Evolutionary conservation across 2,797 vertebrate species (phyloP), one percentile per base, ranked within the genome.

Genomic region (Synaphobranchus kaupii): DNA sequence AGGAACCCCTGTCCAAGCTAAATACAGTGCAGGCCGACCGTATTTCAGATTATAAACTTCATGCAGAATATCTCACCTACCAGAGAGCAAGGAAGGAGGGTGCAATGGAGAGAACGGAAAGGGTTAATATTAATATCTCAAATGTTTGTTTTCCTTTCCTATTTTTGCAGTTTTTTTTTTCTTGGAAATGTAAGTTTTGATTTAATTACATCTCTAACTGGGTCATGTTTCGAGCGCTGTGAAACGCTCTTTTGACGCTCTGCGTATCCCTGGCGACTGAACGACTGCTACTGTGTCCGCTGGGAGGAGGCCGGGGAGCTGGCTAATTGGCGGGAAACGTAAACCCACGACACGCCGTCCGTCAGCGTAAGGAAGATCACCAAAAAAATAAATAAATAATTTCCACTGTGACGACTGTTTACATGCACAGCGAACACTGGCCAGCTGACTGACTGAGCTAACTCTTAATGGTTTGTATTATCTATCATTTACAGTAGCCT

Each of bases 61-160:
- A 94, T 92, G 91, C 87, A 90, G 90, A 94, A 93, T 91, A 91
- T 95, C 93, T 93, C 93, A 95, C 94, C 92, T 93, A 90, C 91
- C 87, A 87, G 12, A 60, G 13, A 4, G 58, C 15, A 60, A 17
- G 20, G 83, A 39, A 22, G 39, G 63, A 60, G 58, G 0, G 58
- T 4, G 58, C 4, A 15, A 60, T 4, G 58, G 20, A 25, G 58
- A 20, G 80, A 54, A n/a, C 58, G 80, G 22, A 58, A 1, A 58
- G 52, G 90, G 91, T 93, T 93, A 92, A 90, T 86, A 91, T 93
- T 92, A 92, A 91, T 92, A 93, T 90, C 91, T 68, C 92, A 94
- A 93, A 91, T 89, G 90, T 89, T 90, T 86, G 89, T 87, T 87
- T 39, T 81, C 50, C 84, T 86, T 63, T 56, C 87, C 54, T 56